These are phyloP conservation scores for Zenarchopterus dispar DNA, from an alignment of 2,797 vertebrate species.

Conservation along the genomic window DNA sequence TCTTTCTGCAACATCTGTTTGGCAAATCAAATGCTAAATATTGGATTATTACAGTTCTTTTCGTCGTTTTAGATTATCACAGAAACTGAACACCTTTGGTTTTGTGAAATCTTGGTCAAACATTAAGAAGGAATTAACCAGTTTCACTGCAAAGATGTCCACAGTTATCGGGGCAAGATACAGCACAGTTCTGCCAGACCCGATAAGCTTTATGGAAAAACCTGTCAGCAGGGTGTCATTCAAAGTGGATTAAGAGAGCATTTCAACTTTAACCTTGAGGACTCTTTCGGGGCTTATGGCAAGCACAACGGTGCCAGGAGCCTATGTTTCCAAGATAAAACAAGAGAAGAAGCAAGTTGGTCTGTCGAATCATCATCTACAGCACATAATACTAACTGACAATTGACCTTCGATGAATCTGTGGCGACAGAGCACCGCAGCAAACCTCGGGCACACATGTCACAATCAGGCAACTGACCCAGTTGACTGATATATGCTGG, in stretches of 20 bases:
- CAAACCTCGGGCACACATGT: slow-evolving; percentile 65
- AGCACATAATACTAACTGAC: slow-evolving; percentile 75
- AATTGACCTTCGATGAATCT: slow-evolving; percentile 81
- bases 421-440: slow-evolving; percentile 60
- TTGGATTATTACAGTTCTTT: too few species aligned
- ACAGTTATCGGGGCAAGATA: slow-evolving; percentile 34
- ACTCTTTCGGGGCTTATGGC: slow-evolving; percentile 37
- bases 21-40: neutral
- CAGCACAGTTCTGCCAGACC: slow-evolving; percentile 66
- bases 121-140: neutral
- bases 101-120: neutral
- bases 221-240: slow-evolving; percentile 70
- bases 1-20: too few species aligned
- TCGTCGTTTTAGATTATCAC: neutral
- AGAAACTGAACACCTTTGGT: neutral
- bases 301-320: slow-evolving; percentile 56
- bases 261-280: slow-evolving; percentile 66
- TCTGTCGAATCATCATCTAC: slow-evolving; percentile 65
- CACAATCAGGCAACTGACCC: slow-evolving; percentile 55
- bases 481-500: slow-evolving; percentile 62
- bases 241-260: slow-evolving; percentile 72
- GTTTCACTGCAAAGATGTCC: slow-evolving; percentile 38
- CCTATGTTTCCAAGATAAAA: slow-evolving; percentile 52
- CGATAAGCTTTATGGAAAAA: slow-evolving; percentile 70
- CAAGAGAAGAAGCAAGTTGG: slow-evolving; percentile 52